A percentile compares a stretch with the other conserved stretches of the same genome.
These are phyloP conservation scores for Drosophila atroscutellata DNA, from an alignment of 2,888 invertebrate genomes.

Conservation along the genomic window DNA sequence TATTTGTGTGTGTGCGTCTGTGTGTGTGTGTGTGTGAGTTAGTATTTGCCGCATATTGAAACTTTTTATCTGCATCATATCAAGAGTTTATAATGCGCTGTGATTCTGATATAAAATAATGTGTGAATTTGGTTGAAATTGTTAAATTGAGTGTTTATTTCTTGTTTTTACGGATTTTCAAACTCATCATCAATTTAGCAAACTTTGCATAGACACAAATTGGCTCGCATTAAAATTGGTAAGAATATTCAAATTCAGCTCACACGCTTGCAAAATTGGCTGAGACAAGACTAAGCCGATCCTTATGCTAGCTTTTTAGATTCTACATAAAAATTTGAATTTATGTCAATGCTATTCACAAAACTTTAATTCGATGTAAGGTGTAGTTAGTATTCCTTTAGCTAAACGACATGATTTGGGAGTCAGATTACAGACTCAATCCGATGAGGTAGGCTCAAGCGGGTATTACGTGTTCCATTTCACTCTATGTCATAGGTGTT, in stretches of 20 bases:
- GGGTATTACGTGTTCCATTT: background rate
- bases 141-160: background rate
- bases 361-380: background rate
- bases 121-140: background rate
- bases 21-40: constrained; percentile 18
- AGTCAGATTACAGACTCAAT: too few species aligned
- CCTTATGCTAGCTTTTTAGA: background rate
- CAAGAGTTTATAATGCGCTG: constrained; percentile 22
- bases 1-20: constrained; percentile 2
- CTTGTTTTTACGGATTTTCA: too few species aligned
- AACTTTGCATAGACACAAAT: background rate
- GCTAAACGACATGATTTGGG: background rate
- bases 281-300: background rate
- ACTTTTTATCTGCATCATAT: constrained; percentile 32
- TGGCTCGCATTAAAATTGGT: background rate
- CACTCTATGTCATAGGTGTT: background rate
- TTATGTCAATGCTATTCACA: background rate
- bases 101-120: background rate
- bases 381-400: background rate
- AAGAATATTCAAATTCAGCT: background rate
- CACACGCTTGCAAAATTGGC: background rate
- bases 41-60: constrained; percentile 23
- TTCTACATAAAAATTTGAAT: fast-evolving
- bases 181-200: background rate
- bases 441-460: too few species aligned